Evolutionary conservation across 2,797 vertebrate genomes (phyloP).

Genomic region (Adelosebastes latens): DNA sequence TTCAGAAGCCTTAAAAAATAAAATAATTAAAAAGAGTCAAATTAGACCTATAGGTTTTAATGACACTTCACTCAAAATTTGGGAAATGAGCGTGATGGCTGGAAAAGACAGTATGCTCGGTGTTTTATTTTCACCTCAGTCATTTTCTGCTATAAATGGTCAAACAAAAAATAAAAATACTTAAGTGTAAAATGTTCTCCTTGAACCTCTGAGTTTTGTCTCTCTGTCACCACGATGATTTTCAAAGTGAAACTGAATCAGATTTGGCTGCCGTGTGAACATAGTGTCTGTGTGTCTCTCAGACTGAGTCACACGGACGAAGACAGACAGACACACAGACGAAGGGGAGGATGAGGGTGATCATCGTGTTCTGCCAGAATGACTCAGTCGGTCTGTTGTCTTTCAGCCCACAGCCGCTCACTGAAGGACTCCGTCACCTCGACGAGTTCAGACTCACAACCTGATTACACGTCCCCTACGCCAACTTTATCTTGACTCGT

Average conservation of each 20-base stretch:
- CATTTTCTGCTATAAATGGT: not conserved
- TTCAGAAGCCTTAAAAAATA: not conserved
- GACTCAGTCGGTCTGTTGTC: conserved; percentile 68
- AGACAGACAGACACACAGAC: conserved; percentile 29
- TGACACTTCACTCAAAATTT: not conserved
- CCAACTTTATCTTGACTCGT: conserved; percentile 14
- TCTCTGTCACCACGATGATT: not conserved
- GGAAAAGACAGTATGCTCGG: not conserved
- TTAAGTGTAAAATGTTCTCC: not conserved
- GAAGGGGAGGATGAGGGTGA: conserved; percentile 32
- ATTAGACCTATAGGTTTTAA: not conserved
- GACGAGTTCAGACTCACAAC: conserved; percentile 42
- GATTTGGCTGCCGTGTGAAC: conserved; percentile 24
- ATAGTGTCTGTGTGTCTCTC: conserved; percentile 40
- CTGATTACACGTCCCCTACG: not conserved
- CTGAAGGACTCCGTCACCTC: conserved; percentile 19
- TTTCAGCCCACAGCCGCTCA: conserved; percentile 46
- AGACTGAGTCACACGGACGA: conserved; percentile 48
- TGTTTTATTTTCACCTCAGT: not conserved
- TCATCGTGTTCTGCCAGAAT: conserved; percentile 62
- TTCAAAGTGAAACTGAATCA: not conserved
- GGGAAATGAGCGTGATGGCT: not conserved
- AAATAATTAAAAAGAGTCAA: no score
- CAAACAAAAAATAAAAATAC: not conserved
- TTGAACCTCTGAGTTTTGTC: not conserved